Base-by-base conservation (phyloP, 2,797 vertebrate genomes). In the Benthosema pterotum region DNA sequence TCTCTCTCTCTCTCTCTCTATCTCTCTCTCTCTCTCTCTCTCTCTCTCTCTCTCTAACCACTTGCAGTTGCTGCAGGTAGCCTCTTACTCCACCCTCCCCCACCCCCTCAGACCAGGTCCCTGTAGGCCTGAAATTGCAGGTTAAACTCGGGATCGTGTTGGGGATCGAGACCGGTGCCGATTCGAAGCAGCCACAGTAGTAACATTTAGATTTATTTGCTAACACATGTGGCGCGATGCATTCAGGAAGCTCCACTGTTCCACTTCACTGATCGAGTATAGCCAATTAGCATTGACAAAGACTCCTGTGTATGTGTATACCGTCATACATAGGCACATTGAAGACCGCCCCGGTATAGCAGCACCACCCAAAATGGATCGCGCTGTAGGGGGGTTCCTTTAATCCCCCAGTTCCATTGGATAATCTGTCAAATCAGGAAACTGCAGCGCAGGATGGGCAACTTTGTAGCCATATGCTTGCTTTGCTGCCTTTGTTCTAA, bases 201-300 rank as follows among this genome's bases (percentile, higher is more conserved):
- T 60, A 72, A 63, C 25, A 5, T 80, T 78, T 69, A 71, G 69
- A 84, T 85, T 71, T 59, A 55, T 38, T 82, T 71, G 72, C 74
- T 76, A 83, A 78, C 75, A 84, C 87, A 82, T 76, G 77, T 72
- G 63, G 74, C 63, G 50, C 69, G 72, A 77, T 78, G 77, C 79
- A 74, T 80, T 72, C 45, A 38, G 72, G 77, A 87, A 79, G 78
- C 69, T 68, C 69, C n/a, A n/a, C n/a, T 65, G 84, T 91, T 92
- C 83, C 82, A 81, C 84, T 84, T 79, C 71, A 64, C 70, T 72
- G 75, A 69, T 85, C 45, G 60, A 38, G 79, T 82, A 80, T 38
- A 77, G 83, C 88, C 86, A 92, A 90, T 93, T 91, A 92, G 77
- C 86, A 87, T 75, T 86, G 83, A 89, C 83, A 92, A 91, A 89